Evolutionary conservation across 2,888 invertebrate species (phyloP).

Genomic region (Bimastos eiseni): DNA sequence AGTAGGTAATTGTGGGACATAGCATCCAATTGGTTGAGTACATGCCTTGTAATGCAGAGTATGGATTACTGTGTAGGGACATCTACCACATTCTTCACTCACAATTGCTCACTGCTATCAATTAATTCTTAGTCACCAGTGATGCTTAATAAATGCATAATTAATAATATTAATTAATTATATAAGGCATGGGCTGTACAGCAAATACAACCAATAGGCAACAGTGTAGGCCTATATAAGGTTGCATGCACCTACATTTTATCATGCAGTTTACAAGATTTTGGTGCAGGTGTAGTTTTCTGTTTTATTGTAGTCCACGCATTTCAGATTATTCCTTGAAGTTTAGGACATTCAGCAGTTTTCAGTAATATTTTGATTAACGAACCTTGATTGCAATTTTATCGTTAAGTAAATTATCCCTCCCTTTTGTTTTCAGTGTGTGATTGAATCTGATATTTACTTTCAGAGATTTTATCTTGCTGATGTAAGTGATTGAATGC

Average conservation of each 20-base stretch:
- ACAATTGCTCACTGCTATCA: too few relatives aligned
- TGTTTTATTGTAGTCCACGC: background rate
- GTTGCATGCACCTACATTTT: background rate
- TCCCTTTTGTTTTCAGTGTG: background rate
- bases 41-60: too few relatives aligned
- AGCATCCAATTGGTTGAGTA: too few relatives aligned
- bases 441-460: background rate
- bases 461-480: background rate
- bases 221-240: too few relatives aligned
- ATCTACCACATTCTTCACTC: too few relatives aligned
- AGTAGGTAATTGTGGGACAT: too few relatives aligned
- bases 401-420: background rate
- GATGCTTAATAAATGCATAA: too few relatives aligned
- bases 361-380: background rate
- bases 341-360: background rate
- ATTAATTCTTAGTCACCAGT: too few relatives aligned
- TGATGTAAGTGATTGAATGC: background rate
- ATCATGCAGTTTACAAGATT: background rate
- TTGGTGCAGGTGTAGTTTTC: background rate
- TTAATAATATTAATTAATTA: too few relatives aligned
- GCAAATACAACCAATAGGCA: too few relatives aligned
- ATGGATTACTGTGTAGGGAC: too few relatives aligned
- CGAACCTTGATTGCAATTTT: constrained; percentile 9
- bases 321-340: background rate
- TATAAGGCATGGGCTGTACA: too few relatives aligned